phyloP scores from a whole-genome alignment of 2,113 vertebrate species.

The Sceloporus tristichus region DNA sequence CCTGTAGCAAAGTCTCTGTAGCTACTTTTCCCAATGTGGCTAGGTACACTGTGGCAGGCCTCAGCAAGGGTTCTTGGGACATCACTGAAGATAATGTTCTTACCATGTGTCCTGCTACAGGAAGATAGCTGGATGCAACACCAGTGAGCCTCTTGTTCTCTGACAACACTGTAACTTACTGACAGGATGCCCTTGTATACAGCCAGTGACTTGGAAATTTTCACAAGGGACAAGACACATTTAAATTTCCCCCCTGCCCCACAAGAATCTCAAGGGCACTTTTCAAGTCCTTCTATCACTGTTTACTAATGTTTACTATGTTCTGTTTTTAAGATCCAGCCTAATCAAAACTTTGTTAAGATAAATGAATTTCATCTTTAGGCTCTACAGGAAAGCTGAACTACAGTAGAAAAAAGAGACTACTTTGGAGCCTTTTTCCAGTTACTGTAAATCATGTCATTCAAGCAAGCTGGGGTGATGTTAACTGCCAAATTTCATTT shows the following conservation, averaged over 20 bases:
- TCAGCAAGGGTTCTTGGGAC: too few relatives aligned
- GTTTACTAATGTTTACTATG: background rate
- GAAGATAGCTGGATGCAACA: too few relatives aligned
- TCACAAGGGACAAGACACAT: background rate
- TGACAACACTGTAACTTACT: too few relatives aligned
- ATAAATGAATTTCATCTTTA: slow-evolving; percentile 5
- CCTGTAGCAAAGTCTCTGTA: too few relatives aligned
- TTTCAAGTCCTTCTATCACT: background rate
- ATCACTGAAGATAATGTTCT: too few relatives aligned
- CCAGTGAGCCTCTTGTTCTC: too few relatives aligned
- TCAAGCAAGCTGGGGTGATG: slow-evolving; percentile 47
- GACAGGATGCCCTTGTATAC: background rate
- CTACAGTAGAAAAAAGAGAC: slow-evolving; percentile 6
- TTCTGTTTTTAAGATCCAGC: background rate
- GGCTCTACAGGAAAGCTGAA: background rate
- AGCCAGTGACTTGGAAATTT: background rate
- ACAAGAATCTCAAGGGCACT: background rate
- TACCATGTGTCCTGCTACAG: too few relatives aligned
- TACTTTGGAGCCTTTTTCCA: background rate
- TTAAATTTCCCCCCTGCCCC: background rate
- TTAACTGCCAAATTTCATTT: slow-evolving; percentile 46
- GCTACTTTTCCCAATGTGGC: too few relatives aligned
- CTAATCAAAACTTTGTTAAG: slow-evolving; percentile 1
- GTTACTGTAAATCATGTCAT: slow-evolving; percentile 39
- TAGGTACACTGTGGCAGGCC: too few relatives aligned